Evolutionary conservation across 1,140 invertebrate genomes (phyloP).

Genomic region (Helicorthomorpha holstii): DNA sequence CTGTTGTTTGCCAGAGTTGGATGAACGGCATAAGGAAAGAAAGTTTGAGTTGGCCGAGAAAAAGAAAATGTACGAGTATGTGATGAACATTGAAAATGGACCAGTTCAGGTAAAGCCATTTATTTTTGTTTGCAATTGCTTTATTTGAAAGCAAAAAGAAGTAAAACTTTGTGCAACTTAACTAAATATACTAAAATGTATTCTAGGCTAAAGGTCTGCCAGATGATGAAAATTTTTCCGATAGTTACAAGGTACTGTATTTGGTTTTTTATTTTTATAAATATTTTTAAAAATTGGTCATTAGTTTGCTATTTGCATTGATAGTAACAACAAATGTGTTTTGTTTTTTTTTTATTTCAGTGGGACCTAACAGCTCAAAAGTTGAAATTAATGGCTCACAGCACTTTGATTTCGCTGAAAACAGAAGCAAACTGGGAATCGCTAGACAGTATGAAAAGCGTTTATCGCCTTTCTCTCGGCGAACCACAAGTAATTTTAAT

Average conservation of each 20-base stretch:
- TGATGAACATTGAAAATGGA: slow-evolving; percentile 19
- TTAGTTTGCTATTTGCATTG: too few relatives aligned
- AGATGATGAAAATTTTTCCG: slow-evolving; percentile 26
- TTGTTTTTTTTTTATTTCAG: slow-evolving; percentile 21
- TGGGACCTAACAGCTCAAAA: slow-evolving; percentile 29
- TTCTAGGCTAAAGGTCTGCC: slow-evolving; percentile 24
- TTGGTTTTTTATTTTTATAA: too few relatives aligned
- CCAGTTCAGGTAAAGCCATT: slow-evolving; percentile 31
- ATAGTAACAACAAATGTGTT: too few relatives aligned
- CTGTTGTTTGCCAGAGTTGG: slow-evolving; percentile 27
- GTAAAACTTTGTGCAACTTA: too few relatives aligned
- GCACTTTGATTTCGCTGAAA: slow-evolving; percentile 22
- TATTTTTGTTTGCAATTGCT: too few relatives aligned
- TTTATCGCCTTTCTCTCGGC: slow-evolving; percentile 25
- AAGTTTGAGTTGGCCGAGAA: slow-evolving; percentile 24
- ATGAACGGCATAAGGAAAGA: slow-evolving; percentile 22
- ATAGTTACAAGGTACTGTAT: slow-evolving; percentile 29
- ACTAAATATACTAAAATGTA: too few relatives aligned
- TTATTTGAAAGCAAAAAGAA: too few relatives aligned
- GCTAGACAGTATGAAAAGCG: slow-evolving; percentile 23
- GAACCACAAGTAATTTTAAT: slow-evolving; percentile 22
- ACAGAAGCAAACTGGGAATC: slow-evolving; percentile 25
- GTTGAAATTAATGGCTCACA: slow-evolving; percentile 21
- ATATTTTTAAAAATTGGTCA: too few relatives aligned
- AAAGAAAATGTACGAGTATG: slow-evolving; percentile 20